Evolutionary conservation across 2,888 invertebrate species (phyloP).

Genomic region (Nipponacmea schrenckii): DNA sequence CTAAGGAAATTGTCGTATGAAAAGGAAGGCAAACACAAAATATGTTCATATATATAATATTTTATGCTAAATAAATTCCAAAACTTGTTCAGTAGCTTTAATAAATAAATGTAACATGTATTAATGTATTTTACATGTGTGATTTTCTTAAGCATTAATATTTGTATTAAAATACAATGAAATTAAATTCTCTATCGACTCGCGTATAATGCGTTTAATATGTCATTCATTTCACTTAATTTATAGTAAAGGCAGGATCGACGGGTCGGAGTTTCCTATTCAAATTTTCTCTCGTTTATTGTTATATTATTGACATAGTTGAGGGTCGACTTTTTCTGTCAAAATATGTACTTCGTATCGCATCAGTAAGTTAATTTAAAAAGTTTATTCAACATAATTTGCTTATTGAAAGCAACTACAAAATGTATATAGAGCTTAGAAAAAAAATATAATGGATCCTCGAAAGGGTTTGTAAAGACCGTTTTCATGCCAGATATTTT

Average conservation of each 20-base stretch:
- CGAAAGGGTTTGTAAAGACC: no score
- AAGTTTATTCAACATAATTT: background rate
- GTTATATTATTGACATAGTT: background rate
- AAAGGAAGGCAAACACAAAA: background rate
- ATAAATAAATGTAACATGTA: no score
- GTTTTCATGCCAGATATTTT: no score
- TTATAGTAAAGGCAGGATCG: background rate
- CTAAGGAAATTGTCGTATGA: background rate
- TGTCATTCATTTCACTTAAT: slow-evolving; percentile 4
- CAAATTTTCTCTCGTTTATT: background rate
- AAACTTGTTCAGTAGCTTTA: no score
- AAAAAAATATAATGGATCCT: no score
- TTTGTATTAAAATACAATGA: slow-evolving; percentile 4
- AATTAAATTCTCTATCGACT: slow-evolving; percentile 2
- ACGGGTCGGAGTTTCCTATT: slow-evolving; percentile 5
- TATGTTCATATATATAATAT: no score
- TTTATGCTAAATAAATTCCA: no score
- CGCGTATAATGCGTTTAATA: slow-evolving; percentile 3
- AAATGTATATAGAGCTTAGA: background rate
- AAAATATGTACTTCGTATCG: slow-evolving; percentile 7
- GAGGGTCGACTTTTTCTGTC: slow-evolving; percentile 3
- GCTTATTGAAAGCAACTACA: slow-evolving; percentile 2
- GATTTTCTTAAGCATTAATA: slow-evolving; percentile 1
- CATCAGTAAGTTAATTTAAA: slow-evolving; percentile 6
- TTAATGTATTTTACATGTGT: background rate